Conservation (phyloP, 2,888 invertebrate species). For the Odontocolon sp. region DNA sequence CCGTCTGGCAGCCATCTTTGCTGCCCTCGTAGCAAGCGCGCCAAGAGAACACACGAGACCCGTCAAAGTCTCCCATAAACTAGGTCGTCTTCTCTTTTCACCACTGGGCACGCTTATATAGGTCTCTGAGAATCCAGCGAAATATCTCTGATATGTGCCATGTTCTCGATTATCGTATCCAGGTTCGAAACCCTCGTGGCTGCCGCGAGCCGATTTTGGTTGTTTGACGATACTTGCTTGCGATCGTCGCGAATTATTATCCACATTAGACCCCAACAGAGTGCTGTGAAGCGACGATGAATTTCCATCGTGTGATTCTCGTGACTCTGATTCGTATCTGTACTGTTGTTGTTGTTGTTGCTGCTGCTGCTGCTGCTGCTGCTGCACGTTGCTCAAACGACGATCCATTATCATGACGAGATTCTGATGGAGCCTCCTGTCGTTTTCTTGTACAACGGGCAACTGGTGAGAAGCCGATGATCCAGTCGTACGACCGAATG, state of each 20-base stretch:
- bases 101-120: slow-evolving; percentile 21
- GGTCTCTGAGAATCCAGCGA: slow-evolving; percentile 40
- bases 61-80: slow-evolving; percentile 81
- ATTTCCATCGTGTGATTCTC: slow-evolving; percentile 50
- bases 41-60: slow-evolving; percentile 81
- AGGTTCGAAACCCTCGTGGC: slow-evolving; percentile 19
- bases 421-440: slow-evolving; percentile 73
- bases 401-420: slow-evolving; percentile 76
- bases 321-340: slow-evolving; percentile 64
- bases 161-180: slow-evolving; percentile 13
- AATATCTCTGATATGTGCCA: slow-evolving; percentile 37
- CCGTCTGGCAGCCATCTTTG: slow-evolving; percentile 76
- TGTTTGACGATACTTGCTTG: slow-evolving; percentile 59
- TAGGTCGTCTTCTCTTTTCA: slow-evolving; percentile 72
- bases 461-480: slow-evolving; percentile 22
- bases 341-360: too few species aligned
- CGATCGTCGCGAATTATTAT: slow-evolving; percentile 58
- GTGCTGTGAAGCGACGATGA: slow-evolving; percentile 28
- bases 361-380: too few species aligned
- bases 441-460: slow-evolving; percentile 68
- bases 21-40: slow-evolving; percentile 79
- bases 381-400: slow-evolving; percentile 75
- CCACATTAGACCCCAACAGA: slow-evolving; percentile 37
- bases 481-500: slow-evolving; percentile 6
- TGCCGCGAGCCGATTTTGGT: slow-evolving; percentile 45